A percentile compares a stretch with the other conserved stretches of the same genome.
These are phyloP conservation scores for Corapipo altera DNA, from an alignment of 2,113 vertebrate species.

Conservation along the genomic window DNA sequence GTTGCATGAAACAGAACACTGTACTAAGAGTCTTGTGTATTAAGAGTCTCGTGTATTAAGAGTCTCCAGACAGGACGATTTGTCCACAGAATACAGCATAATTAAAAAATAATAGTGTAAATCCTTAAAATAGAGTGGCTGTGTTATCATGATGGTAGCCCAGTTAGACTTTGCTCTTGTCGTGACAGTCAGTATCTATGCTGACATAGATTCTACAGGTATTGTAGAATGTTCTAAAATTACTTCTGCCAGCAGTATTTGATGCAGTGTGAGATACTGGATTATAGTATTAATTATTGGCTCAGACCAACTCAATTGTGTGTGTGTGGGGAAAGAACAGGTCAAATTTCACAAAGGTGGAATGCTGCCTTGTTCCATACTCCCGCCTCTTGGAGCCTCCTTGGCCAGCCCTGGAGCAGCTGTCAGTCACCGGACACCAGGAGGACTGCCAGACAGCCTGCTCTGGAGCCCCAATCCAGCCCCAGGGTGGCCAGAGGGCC, in stretches of 20 bases:
- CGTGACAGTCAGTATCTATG: not conserved
- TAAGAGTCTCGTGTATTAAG: not conserved
- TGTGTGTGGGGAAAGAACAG: not conserved
- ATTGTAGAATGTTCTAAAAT: not conserved
- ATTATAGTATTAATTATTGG: not conserved
- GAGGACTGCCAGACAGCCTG: not conserved
- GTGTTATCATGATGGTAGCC: not conserved
- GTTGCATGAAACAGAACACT: not conserved
- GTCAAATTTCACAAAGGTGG: not conserved
- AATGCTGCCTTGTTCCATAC: not conserved
- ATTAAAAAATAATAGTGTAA: not conserved
- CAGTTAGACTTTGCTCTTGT: rapidly evolving
- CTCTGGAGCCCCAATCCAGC: not conserved
- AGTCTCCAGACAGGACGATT: not conserved
- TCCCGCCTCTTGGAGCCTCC: not conserved
- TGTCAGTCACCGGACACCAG: not conserved
- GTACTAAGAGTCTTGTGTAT: not conserved
- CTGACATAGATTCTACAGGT: not conserved
- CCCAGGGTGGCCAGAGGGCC: too few species aligned
- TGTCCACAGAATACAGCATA: not conserved
- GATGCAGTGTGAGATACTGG: not conserved
- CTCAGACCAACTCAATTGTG: not conserved
- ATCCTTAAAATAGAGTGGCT: not conserved
- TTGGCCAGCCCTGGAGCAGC: not conserved
- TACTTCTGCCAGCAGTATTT: not conserved